Base-by-base conservation (phyloP, 1,140 invertebrate genomes). In the Trichogramma pretiosum region DNA sequence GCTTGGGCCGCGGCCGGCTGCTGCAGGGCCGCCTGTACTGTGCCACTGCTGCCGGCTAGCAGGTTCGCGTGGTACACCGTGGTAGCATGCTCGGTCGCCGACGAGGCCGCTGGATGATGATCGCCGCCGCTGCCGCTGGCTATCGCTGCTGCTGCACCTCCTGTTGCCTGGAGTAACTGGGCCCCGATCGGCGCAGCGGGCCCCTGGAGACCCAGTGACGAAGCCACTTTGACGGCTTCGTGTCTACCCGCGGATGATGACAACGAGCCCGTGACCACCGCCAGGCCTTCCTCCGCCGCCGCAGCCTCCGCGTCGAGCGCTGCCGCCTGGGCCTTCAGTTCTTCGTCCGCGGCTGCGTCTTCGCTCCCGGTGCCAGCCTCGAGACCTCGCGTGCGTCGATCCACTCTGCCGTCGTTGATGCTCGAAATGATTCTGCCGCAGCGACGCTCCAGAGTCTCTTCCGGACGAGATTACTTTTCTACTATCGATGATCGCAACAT, bases 161-260 rank as follows among this genome's bases (percentile, higher is more conserved):
- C 61, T 63, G 67, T 59, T 61, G 60, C 66, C 61, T 52, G 50
- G 24, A 71, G 58, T 58, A 71, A 55, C 64, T 71, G 68, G 64
- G 68, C 64, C 64, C 70, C 68, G 62, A 72, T 68, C 59, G 68
- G 66, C 64, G 66, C 67, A 61, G 68, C 65, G 56, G 66, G 64
- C 66, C 68, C 68, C 67, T 72, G 70, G 62, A 72, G 67, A 58
- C 68, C 66, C 59, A 72, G 68, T 69, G 70, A 73, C 68, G 69
- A 72, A 72, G 70, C 70, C 70, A 71, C 70, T 72, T 72, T 72
- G 70, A 64, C 68, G 47, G 46, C 52, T 50, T 50, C 48, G 48
- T 50, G 48, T 42, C 46, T 45, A 39, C 48, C 42, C 43, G 38
- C 49, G 43, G 46, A 43, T 43, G 44, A 40, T 34, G 43, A 32